Conservation (phyloP, 2,797 vertebrate genomes). For the Gymnoscopelus microlampas region DNA sequence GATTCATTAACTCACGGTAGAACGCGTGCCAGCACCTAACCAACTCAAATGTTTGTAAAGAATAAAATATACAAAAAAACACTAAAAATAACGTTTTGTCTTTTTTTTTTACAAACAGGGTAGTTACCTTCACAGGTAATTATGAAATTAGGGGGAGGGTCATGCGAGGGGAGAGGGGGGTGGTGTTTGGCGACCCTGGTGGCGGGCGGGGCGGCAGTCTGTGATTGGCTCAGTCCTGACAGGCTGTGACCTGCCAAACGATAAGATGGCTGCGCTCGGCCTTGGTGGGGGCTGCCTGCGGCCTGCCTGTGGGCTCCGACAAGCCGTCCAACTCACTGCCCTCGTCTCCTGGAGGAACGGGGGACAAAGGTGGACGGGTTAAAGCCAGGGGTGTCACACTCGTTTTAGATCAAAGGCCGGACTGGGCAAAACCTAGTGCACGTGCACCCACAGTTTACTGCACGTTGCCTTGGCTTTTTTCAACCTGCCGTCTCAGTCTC, state of each 20-base stretch:
- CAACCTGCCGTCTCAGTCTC: no score
- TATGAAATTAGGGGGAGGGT: slow-evolving; percentile 50
- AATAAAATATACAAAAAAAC: slow-evolving; percentile 71
- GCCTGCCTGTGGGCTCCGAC: slow-evolving; percentile 76
- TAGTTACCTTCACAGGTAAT: slow-evolving; percentile 58
- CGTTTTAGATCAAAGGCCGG: no score
- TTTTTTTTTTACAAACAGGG: slow-evolving; percentile 56
- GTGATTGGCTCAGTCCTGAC: slow-evolving; percentile 83
- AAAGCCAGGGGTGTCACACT: not conserved
- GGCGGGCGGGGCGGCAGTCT: slow-evolving; percentile 34
- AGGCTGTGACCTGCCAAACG: slow-evolving; percentile 94
- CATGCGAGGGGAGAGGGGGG: slow-evolving; percentile 48
- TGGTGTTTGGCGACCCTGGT: slow-evolving; percentile 30
- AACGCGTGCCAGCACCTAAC: slow-evolving; percentile 16
- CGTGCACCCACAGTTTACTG: no score
- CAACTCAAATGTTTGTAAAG: slow-evolving; percentile 45
- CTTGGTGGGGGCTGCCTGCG: slow-evolving; percentile 87
- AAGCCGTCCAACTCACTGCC: slow-evolving; percentile 90
- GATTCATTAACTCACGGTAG: slow-evolving; percentile 43
- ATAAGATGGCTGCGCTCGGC: slow-evolving; percentile 97
- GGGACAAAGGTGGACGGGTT: slow-evolving; percentile 11
- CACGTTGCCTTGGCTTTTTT: no score
- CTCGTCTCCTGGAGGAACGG: slow-evolving; percentile 86
- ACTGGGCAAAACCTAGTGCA: no score
- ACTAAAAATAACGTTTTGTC: slow-evolving; percentile 65